Base-by-base conservation (phyloP, 2,797 vertebrate genomes). In the Euthynnus affinis region DNA sequence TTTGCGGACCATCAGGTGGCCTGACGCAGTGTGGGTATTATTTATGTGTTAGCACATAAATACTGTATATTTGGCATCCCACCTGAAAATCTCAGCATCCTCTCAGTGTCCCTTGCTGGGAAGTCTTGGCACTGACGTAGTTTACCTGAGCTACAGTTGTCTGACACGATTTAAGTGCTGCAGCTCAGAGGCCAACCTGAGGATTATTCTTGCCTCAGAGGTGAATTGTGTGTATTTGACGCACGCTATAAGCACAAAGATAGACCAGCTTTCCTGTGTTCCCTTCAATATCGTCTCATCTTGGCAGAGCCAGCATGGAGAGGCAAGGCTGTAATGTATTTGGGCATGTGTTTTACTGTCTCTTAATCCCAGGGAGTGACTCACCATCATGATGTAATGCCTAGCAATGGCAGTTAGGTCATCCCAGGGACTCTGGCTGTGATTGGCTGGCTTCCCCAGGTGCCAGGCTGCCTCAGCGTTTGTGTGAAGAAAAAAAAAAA, bases 311-410 rank as follows among this genome's bases (percentile, higher is more conserved):
- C 56, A 60, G 55, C 80, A 78, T 51, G 32, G 25, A 20, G 82
- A 82, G 84, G 89, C 63, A 62, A 52, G 37, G 60, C 62, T 60
- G 2, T 17, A 6, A 49, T 76, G 71, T 78, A 2, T 76, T 74
- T 70, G 72, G 56, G 48, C 80, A 57, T 68, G 66, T 80, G 60
- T 74, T 81, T 65, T 32, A 74, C 71, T 25, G 81, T 83, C 78
- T 87, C 82, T 69, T 73, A 87, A 86, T 82, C 89, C 87, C 85
- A 85, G 68, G 68, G 78, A 92, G 81, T 88, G 94, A 93, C 91
- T 96, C 89, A 86, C 89, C 90, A 58, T 82, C 65, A 51, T 94
- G 94, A 93, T 95, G 94, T 93, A 89, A 92, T 90, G 91, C 81
- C 70, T 67, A 91, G 92, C 81, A 94, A 93, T 80, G 60, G 81